Evolutionary conservation across 2,888 invertebrate species (phyloP).

Genomic region (Heliconius charithonia): DNA sequence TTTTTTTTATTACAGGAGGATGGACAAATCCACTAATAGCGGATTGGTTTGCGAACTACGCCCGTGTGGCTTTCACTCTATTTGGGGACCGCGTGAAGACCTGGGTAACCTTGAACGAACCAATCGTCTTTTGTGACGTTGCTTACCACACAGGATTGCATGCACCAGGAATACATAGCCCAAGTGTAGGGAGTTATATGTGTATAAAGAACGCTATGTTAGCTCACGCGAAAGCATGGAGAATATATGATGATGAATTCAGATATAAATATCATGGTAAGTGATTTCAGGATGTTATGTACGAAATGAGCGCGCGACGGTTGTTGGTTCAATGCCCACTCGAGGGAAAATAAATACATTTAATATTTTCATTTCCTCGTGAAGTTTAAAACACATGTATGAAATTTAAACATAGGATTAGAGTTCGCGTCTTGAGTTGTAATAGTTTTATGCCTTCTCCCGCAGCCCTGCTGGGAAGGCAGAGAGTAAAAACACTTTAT

Average conservation of each 20-base stretch:
- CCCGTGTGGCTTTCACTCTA: slow-evolving; percentile 77
- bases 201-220: slow-evolving; percentile 86
- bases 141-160: slow-evolving; percentile 68
- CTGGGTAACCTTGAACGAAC: slow-evolving; percentile 91
- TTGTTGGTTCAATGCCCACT: too few species aligned
- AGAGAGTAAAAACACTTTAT: too few species aligned
- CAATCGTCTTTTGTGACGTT: slow-evolving; percentile 68
- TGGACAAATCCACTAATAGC: slow-evolving; percentile 86
- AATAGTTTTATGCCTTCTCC: too few species aligned
- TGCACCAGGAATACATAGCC: slow-evolving; percentile 60
- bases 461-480: too few species aligned
- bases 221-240: slow-evolving; percentile 86
- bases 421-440: too few species aligned
- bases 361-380: too few species aligned
- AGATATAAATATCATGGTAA: neutral
- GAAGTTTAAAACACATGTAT: too few species aligned
- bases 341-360: too few species aligned
- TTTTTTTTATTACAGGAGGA: slow-evolving; percentile 78
- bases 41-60: slow-evolving; percentile 86
- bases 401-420: too few species aligned
- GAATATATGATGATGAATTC: slow-evolving; percentile 75
- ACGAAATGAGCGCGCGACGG: too few species aligned
- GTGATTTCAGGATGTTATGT: neutral
- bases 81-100: slow-evolving; percentile 85
- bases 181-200: slow-evolving; percentile 80